phyloP scores from a whole-genome alignment of 2,797 vertebrate species.

The Anabas testudineus region DNA sequence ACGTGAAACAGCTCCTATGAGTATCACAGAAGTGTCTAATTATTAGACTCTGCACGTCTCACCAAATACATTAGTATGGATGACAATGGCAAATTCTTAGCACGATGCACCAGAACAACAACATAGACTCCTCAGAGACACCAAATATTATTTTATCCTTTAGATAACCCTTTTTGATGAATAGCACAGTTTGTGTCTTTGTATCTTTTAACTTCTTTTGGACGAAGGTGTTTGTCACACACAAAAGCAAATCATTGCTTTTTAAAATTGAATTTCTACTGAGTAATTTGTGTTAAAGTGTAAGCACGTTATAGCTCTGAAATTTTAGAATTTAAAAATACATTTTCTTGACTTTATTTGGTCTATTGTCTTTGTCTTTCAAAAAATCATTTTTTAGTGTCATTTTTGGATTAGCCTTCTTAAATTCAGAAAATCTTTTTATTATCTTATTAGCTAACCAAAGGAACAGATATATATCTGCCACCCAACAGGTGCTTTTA shows the following conservation, averaged over 20 bases:
- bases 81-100: background rate
- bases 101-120: background rate
- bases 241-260: background rate
- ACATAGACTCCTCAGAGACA: background rate
- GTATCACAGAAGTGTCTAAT: background rate
- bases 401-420: no score
- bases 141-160: background rate
- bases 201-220: background rate
- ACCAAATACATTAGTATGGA: background rate
- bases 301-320: no score
- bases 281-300: no score
- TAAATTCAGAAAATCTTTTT: no score
- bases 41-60: background rate
- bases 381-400: no score
- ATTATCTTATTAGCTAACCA: no score
- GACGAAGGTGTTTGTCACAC: slow-evolving; percentile 7
- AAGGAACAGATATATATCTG: no score
- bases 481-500: no score
- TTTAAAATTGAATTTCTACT: no score
- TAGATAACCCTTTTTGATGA: background rate
- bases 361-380: no score
- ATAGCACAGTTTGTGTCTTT: background rate
- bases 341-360: no score
- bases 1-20: background rate
- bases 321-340: no score